Percentiles rank a stretch among this genome's conserved stretches.
phyloP scores from a whole-genome alignment of 2,888 invertebrate species.

The Mythimna ferrago region DNA sequence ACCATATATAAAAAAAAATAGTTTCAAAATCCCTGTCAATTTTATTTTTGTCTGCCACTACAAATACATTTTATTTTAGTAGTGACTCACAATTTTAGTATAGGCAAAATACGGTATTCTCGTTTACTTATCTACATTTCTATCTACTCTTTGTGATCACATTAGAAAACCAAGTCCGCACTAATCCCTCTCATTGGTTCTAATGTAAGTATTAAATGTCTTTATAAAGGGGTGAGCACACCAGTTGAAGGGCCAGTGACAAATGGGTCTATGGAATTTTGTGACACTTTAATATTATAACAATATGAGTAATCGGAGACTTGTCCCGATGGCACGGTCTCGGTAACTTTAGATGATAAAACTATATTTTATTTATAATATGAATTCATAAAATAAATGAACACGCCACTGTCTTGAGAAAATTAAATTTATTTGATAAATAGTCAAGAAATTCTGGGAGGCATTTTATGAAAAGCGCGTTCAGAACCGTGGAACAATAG shows the following conservation, averaged over 20 bases:
- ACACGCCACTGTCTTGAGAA: background rate
- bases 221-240: slow-evolving; percentile 78
- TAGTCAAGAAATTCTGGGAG: background rate
- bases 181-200: slow-evolving; percentile 73
- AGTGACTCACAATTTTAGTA: no score
- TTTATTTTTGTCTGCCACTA: no score
- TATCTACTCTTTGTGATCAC: slow-evolving; percentile 45
- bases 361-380: slow-evolving; percentile 10
- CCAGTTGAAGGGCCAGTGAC: slow-evolving; percentile 74
- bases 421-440: background rate
- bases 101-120: slow-evolving; percentile 1
- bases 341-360: slow-evolving; percentile 28
- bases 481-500: background rate
- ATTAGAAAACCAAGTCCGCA: slow-evolving; percentile 66
- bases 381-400: background rate
- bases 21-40: no score
- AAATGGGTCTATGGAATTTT: slow-evolving; percentile 74
- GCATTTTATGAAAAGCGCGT: background rate
- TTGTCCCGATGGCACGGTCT: slow-evolving; percentile 55
- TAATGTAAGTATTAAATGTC: slow-evolving; percentile 70
- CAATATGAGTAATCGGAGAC: slow-evolving; percentile 71
- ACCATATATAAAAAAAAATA: no score
- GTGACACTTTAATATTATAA: slow-evolving; percentile 75
- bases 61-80: no score
- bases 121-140: slow-evolving; percentile 10